A percentile compares a stretch with the other conserved stretches of the same genome.
Conservation (phyloP, 2,888 invertebrate genomes). For the Ecliptopera silaceata region DNA sequence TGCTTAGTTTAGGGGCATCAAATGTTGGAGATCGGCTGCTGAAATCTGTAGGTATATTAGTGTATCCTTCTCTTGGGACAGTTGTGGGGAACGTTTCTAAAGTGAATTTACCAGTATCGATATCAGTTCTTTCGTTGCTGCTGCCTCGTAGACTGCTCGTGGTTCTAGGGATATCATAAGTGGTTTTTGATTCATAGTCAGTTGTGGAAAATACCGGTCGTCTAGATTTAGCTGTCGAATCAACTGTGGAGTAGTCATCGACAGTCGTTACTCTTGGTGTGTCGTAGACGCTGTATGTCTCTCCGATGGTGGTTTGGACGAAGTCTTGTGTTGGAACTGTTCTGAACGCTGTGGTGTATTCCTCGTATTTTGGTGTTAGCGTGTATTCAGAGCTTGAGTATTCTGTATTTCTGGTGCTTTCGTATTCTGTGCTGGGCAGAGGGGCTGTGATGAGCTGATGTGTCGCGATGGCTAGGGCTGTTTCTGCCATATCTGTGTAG, state of each 20-base stretch:
- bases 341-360: conserved; percentile 65
- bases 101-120: conserved; percentile 32
- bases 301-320: conserved; percentile 51
- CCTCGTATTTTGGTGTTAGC: conserved; percentile 48
- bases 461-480: conserved; percentile 74
- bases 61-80: conserved; percentile 27
- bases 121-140: conserved; percentile 26
- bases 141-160: conserved; percentile 10
- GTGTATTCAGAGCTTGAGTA: conserved; percentile 64
- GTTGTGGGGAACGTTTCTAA: conserved; percentile 32
- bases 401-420: conserved; percentile 58
- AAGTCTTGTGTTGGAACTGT: conserved; percentile 41
- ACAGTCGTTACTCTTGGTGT: conserved; percentile 39
- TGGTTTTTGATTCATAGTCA: conserved; percentile 29
- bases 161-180: conserved; percentile 28
- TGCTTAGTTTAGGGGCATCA: conserved; percentile 29
- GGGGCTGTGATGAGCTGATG: conserved; percentile 76
- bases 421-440: conserved; percentile 64
- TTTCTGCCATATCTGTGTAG: conserved; percentile 69
- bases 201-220: conserved; percentile 29
- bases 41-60: conserved; percentile 30
- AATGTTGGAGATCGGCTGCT: conserved; percentile 25
- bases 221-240: conserved; percentile 21
- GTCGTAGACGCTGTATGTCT: conserved; percentile 43
- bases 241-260: conserved; percentile 27